Evolutionary conservation across 2,888 invertebrate genomes (phyloP).

Genomic region (Homarus gammarus): DNA sequence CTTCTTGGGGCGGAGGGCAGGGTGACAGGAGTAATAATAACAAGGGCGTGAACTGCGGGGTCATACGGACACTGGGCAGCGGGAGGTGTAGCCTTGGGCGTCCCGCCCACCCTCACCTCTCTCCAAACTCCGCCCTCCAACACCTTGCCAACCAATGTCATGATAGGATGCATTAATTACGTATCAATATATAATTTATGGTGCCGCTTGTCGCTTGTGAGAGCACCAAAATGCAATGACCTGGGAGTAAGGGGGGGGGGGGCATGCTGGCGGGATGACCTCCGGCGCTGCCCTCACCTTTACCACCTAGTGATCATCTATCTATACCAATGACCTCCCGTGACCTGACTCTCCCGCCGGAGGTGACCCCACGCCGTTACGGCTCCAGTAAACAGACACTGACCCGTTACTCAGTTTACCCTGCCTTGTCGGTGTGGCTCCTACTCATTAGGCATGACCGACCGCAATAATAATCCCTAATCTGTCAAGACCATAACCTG

Average conservation of each 20-base stretch:
- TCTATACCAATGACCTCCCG: conserved; percentile 33
- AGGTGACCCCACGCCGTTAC: conserved; percentile 7
- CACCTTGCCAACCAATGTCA: background rate
- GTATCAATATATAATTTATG: too few species aligned
- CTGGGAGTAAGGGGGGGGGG: too few species aligned
- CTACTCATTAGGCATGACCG: too few species aligned
- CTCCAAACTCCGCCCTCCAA: background rate
- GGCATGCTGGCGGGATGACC: background rate
- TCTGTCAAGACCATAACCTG: too few species aligned
- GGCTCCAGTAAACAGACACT: background rate
- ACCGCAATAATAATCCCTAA: too few species aligned
- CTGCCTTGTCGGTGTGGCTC: too few species aligned
- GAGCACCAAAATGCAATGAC: too few species aligned
- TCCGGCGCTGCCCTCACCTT: background rate
- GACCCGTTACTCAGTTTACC: background rate
- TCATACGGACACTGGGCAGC: conserved; percentile 54
- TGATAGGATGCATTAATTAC: too few species aligned
- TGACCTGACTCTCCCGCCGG: conserved; percentile 20
- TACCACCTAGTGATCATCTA: too few species aligned
- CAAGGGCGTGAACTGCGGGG: conserved; percentile 50
- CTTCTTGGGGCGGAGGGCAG: too few species aligned
- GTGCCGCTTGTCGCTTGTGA: too few species aligned
- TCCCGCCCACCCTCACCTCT: conserved; percentile 78
- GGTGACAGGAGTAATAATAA: background rate
- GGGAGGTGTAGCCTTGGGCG: conserved; percentile 78